These are phyloP conservation scores for Nothocercus julius DNA, from an alignment of 2,113 vertebrate species.

Conservation along the genomic window DNA sequence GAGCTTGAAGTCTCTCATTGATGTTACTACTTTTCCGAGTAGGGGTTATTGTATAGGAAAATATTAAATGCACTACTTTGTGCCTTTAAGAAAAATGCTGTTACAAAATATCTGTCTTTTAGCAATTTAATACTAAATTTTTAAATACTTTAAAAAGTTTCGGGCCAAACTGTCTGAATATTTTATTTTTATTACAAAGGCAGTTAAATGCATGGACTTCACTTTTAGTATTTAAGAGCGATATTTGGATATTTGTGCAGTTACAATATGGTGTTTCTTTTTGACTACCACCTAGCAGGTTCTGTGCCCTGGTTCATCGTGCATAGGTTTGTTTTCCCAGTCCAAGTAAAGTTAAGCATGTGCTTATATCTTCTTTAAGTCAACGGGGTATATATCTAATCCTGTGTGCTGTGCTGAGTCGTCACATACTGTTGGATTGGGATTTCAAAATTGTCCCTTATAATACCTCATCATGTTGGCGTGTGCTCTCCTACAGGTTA, in stretches of 20 bases:
- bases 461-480: background rate
- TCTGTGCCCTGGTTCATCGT: background rate
- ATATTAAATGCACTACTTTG: background rate
- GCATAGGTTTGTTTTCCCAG: background rate
- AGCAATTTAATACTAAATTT: background rate
- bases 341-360: background rate
- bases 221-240: background rate
- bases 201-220: background rate
- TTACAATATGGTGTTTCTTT: background rate
- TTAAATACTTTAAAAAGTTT: background rate
- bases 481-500: background rate
- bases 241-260: background rate
- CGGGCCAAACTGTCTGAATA: background rate
- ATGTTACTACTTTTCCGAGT: background rate
- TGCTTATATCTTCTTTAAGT: background rate
- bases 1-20: background rate
- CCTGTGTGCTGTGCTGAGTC: background rate
- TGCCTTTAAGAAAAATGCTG: background rate
- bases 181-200: background rate
- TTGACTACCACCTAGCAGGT: background rate
- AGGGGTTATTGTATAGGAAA: background rate
- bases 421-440: background rate
- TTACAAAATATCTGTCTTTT: background rate
- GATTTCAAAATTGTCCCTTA: background rate
- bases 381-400: background rate